These are phyloP conservation scores for Pseudomyrmex flavicornis DNA, from an alignment of 1,140 invertebrate species.

Conservation along the genomic window DNA sequence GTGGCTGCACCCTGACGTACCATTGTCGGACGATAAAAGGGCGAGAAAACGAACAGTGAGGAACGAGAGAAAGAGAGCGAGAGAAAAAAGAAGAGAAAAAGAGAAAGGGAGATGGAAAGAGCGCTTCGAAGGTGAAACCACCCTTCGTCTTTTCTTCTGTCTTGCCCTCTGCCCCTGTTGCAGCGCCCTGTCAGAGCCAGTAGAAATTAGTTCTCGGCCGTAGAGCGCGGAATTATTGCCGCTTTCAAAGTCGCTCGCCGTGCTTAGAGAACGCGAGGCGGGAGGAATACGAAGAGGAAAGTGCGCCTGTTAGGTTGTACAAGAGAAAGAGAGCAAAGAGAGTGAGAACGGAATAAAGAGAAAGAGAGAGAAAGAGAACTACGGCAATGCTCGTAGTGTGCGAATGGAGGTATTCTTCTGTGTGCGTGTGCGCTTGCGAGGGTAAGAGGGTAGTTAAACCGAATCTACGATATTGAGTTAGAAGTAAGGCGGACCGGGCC, in stretches of 20 bases:
- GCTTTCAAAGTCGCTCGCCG: slow-evolving; percentile 74
- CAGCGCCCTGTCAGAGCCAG: slow-evolving; percentile 44
- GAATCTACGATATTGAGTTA: slow-evolving; percentile 83
- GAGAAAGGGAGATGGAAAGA: background rate
- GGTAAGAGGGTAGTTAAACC: slow-evolving; percentile 72
- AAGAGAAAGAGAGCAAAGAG: background rate
- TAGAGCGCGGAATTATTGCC: slow-evolving; percentile 77
- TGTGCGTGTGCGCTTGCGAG: slow-evolving; percentile 50
- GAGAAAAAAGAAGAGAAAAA: background rate
- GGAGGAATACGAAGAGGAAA: slow-evolving; percentile 62
- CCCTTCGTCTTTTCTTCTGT: slow-evolving; percentile 47
- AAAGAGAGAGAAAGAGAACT: slow-evolving; percentile 9
- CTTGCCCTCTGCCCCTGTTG: slow-evolving; percentile 4
- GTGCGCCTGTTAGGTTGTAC: slow-evolving; percentile 6
- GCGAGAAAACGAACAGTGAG: slow-evolving; percentile 64
- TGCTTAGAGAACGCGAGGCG: slow-evolving; percentile 53
- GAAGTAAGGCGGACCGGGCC: slow-evolving; percentile 73
- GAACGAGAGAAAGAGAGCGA: slow-evolving; percentile 3
- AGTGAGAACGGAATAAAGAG: slow-evolving; percentile 31
- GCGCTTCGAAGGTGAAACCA: slow-evolving; percentile 27
- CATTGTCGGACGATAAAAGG: slow-evolving; percentile 70
- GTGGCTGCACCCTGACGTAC: slow-evolving; percentile 27
- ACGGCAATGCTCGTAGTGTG: slow-evolving; percentile 15
- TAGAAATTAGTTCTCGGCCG: slow-evolving; percentile 77
- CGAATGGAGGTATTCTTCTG: slow-evolving; percentile 35